Evolutionary conservation across 1,140 invertebrate genomes (phyloP).

Genomic region (Campodea augens): DNA sequence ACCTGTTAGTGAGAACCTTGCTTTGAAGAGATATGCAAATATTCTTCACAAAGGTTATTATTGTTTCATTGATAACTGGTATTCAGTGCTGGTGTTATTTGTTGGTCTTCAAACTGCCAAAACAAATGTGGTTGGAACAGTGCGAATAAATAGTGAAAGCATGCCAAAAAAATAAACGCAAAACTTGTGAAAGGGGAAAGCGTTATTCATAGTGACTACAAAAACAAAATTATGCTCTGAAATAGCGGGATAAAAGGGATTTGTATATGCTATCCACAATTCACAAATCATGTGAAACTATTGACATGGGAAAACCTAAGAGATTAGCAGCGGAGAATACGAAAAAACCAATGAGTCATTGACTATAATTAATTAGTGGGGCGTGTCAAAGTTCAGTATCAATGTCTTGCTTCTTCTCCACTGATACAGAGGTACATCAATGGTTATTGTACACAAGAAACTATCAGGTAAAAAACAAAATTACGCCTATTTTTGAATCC

Average conservation of each 20-base stretch:
- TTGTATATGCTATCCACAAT: constrained; percentile 11
- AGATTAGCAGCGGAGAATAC: constrained; percentile 4
- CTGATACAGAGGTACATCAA: too few relatives aligned
- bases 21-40: neutral
- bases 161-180: constrained; percentile 11
- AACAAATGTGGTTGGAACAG: constrained; percentile 12
- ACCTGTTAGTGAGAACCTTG: constrained; percentile 2
- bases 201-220: constrained; percentile 1
- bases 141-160: constrained; percentile 12
- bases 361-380: too few relatives aligned
- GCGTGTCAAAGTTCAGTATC: too few relatives aligned
- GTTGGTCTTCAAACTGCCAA: constrained; percentile 8
- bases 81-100: constrained; percentile 12
- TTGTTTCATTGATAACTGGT: constrained; percentile 10
- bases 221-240: constrained; percentile 9
- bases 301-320: constrained; percentile 5
- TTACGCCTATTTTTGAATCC: too few relatives aligned
- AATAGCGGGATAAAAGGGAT: constrained; percentile 12
- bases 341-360: constrained; percentile 9
- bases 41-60: constrained; percentile 5
- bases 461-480: too few relatives aligned
- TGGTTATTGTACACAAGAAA: too few relatives aligned
- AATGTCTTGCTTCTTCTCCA: too few relatives aligned
- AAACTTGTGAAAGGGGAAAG: too few relatives aligned
- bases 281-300: constrained; percentile 10